Conservation (phyloP, 2,113 vertebrate species). For the Vimba vimba region DNA sequence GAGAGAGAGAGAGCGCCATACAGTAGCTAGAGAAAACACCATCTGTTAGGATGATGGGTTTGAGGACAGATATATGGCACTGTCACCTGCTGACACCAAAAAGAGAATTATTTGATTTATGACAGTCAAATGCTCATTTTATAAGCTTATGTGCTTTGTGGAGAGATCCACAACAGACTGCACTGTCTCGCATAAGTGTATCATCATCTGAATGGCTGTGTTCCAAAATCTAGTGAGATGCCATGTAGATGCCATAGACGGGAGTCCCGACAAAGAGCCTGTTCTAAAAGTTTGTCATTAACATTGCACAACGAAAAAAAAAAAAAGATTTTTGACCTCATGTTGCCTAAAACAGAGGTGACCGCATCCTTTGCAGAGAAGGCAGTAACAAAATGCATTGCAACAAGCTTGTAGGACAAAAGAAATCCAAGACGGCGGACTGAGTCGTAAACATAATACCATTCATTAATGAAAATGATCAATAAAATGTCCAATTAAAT, state of each 20-base stretch:
- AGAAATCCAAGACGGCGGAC: background rate
- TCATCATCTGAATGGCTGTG: background rate
- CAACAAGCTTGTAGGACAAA: no score
- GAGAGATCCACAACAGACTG: background rate
- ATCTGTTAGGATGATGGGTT: constrained; percentile 37
- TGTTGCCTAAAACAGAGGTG: no score
- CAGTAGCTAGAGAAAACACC: background rate
- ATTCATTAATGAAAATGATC: background rate
- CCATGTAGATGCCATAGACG: background rate
- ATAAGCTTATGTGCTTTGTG: constrained; percentile 19
- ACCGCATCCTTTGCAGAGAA: no score
- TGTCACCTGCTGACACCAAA: constrained; percentile 33
- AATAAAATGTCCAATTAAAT: background rate
- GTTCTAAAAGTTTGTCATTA: background rate
- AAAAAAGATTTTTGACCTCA: no score
- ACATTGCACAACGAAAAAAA: background rate
- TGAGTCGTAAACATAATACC: background rate
- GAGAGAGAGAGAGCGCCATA: background rate
- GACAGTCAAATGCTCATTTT: constrained; percentile 22
- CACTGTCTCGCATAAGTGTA: background rate
- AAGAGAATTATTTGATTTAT: constrained; percentile 12
- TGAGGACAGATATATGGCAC: constrained; percentile 27
- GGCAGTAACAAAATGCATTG: background rate
- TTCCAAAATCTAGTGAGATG: constrained; percentile 2
- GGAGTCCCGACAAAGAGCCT: background rate